phyloP scores from a whole-genome alignment of 2,888 invertebrate genomes.

The Erebia palarica region DNA sequence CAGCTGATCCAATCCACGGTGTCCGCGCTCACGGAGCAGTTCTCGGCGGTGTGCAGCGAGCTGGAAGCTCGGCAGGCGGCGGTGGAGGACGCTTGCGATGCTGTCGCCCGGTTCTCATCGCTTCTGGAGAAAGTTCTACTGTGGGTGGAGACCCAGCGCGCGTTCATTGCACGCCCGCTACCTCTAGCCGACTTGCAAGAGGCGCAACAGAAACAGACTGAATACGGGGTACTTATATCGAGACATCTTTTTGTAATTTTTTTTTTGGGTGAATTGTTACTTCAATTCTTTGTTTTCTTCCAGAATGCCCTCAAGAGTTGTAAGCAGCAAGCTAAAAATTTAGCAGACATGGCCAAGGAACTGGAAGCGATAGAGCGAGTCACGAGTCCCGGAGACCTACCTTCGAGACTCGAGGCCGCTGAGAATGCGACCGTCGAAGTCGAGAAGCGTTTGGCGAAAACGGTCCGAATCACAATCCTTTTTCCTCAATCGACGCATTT shows the following conservation, averaged over 20 bases:
- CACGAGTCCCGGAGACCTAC: conserved; percentile 92
- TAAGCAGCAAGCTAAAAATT: conserved; percentile 92
- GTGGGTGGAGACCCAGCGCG: conserved; percentile 92
- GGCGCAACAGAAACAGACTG: conserved; percentile 92
- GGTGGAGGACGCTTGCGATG: conserved; percentile 93
- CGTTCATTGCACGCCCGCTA: conserved; percentile 90
- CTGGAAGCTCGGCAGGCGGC: conserved; percentile 92
- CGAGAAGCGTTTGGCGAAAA: conserved; percentile 92
- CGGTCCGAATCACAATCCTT: conserved; percentile 81
- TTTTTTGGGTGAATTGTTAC: not conserved
- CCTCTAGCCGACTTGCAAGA: conserved; percentile 90
- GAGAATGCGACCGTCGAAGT: conserved; percentile 93
- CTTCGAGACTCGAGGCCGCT: conserved; percentile 91
- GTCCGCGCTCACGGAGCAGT: conserved; percentile 88
- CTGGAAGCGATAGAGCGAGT: conserved; percentile 92
- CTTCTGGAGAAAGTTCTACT: conserved; percentile 90
- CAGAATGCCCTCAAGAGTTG: conserved; percentile 94
- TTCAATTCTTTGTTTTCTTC: conserved; percentile 35
- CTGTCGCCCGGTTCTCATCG: conserved; percentile 93
- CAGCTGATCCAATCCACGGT: conserved; percentile 89
- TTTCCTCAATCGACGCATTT: not conserved
- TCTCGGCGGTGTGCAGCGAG: conserved; percentile 89
- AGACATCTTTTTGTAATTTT: not conserved
- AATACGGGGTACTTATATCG: conserved; percentile 87
- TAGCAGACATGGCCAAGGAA: conserved; percentile 96